Base-by-base conservation (phyloP, 2,113 vertebrate genomes). In the Bubalus kerabau region DNA sequence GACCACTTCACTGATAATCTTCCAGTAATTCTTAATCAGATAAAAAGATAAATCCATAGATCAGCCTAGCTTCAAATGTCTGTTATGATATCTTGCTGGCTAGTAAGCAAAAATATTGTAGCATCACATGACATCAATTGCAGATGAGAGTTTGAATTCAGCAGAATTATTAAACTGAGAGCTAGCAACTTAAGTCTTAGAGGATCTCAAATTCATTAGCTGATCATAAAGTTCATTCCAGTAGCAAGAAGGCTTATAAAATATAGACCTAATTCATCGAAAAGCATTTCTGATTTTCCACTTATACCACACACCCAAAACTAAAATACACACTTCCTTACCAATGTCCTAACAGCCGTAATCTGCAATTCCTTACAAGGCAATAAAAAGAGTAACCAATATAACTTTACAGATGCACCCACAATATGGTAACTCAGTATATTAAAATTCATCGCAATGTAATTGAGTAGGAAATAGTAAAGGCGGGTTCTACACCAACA, bases 11-110 rank as follows among this genome's bases (percentile, higher is more conserved):
- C 21, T 89, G 24, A 87, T 46, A 92, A 97, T 90, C 93, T 97
- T 90, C 56, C 60, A 87, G 91, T 43, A 16, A 84, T 90, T 95
- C 98, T 97, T 90, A 96, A 96, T 52, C 74, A 95, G 52, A 80
- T 26, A 13, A 95, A 96, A 96, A 30, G 6, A 84, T 87, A 93
- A 92, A 85, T 28, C 64, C 91, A 30, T 21, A 96, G 52, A 94
- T 28, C 62, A 94, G 3, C 64, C 83, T 96, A 59, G 23, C 43
- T 62, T 71, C 43, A 95, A 1, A 78, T 32, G 40, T 52, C 32
- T 88, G 91, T 90, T 81, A 89, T 0, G 0, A 26, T 74, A 85
- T 9, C 26, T 40, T 96, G 48, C 43, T 80, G 93, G 92, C 32
- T 54, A 78, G 36, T 26, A 84, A 23, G 76, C 2, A 87, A 93